phyloP scores from a whole-genome alignment of 2,888 invertebrate genomes.

The Drosophila meridionalis region DNA sequence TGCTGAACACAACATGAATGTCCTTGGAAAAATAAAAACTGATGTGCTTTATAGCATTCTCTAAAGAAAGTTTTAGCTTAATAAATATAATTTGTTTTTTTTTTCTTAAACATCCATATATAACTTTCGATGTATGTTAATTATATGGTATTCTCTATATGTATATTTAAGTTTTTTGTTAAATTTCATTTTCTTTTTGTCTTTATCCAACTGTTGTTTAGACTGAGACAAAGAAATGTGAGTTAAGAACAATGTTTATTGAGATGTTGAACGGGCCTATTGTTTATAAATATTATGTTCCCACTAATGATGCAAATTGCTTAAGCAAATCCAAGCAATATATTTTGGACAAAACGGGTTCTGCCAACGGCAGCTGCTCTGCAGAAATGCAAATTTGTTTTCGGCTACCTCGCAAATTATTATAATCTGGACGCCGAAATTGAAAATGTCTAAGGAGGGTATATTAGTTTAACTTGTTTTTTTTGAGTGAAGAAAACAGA shows the following conservation, averaged over 20 bases:
- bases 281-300: conserved; percentile 36
- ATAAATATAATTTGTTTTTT: neutral
- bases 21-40: neutral
- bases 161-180: neutral
- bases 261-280: conserved; percentile 29
- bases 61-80: neutral
- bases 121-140: neutral
- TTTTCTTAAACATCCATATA: neutral
- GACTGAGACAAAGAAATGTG: conserved; percentile 10
- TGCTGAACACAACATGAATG: neutral
- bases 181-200: neutral
- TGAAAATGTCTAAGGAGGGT: neutral
- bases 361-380: conserved; percentile 19
- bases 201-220: conserved; percentile 1
- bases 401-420: conserved; percentile 33
- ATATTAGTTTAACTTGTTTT: neutral
- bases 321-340: conserved; percentile 40
- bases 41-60: neutral
- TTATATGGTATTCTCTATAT: neutral
- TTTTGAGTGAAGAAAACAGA: neutral
- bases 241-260: conserved; percentile 35
- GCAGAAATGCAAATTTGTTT: conserved; percentile 31
- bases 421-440: neutral
- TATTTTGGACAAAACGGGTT: conserved; percentile 39
- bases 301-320: conserved; percentile 54